Evolutionary conservation across 2,113 vertebrate genomes (phyloP).

Genomic region (Equus przewalskii): DNA sequence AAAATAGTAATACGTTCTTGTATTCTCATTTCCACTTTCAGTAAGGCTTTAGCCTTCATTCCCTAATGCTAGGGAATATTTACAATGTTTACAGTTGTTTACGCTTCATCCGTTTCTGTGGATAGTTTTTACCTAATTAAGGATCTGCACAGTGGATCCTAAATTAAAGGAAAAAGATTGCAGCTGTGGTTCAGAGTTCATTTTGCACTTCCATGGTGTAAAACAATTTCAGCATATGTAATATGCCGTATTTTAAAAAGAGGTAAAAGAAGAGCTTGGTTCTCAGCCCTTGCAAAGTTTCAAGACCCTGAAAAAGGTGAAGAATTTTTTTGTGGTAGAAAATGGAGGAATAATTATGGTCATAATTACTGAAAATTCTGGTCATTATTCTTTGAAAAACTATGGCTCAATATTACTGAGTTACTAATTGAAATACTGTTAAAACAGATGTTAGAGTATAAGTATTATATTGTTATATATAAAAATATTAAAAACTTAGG

Average conservation of each 20-base stretch:
- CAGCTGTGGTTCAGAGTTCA: not conserved
- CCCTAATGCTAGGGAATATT: not conserved
- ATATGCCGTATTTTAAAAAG: not conserved
- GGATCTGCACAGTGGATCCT: not conserved
- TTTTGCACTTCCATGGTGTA: not conserved
- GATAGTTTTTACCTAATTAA: not conserved
- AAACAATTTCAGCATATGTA: not conserved
- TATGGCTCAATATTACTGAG: not conserved
- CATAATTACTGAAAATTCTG: constrained; percentile 44
- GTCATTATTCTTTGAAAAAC: constrained; percentile 21
- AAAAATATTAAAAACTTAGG: constrained; percentile 26
- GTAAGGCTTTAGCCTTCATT: not conserved
- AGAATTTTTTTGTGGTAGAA: constrained; percentile 40
- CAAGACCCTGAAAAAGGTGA: not conserved
- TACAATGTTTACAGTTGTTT: not conserved
- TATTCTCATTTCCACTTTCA: not conserved
- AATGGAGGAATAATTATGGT: constrained; percentile 14
- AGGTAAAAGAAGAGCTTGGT: not conserved
- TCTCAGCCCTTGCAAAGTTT: not conserved
- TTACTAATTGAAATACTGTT: constrained; percentile 35
- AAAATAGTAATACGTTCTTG: not conserved
- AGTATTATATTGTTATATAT: not conserved
- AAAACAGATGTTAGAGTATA: not conserved
- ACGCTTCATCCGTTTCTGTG: not conserved
- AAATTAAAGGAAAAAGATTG: not conserved